These are phyloP conservation scores for Rhagologus leucostigma DNA, from an alignment of 2,113 vertebrate genomes.

Conservation along the genomic window DNA sequence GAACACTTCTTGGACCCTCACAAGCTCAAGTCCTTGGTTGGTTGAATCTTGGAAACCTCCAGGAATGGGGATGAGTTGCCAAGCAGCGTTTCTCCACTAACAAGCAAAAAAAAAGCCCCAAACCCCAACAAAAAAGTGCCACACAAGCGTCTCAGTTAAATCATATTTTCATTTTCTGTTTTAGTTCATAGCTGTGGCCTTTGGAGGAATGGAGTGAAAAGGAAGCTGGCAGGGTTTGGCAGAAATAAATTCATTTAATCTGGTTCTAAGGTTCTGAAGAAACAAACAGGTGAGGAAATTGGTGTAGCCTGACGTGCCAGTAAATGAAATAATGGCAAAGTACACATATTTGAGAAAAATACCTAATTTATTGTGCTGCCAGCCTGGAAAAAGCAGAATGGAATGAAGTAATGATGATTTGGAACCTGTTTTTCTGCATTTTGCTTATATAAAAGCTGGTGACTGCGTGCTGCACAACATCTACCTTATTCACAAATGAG, in stretches of 20 bases:
- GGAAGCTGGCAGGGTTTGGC: background rate
- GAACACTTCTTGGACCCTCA: background rate
- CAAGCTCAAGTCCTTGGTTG: background rate
- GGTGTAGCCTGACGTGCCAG: background rate
- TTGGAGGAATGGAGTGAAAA: background rate
- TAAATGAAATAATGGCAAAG: background rate
- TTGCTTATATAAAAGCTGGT: background rate
- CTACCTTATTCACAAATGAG: background rate
- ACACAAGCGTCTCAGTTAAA: background rate
- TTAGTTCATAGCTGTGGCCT: background rate
- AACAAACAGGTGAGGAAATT: background rate
- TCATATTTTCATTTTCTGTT: background rate
- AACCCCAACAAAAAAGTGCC: background rate
- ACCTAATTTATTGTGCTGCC: background rate
- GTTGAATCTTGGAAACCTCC: background rate
- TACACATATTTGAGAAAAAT: background rate
- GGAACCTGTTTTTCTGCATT: background rate
- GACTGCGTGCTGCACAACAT: background rate
- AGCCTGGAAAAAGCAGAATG: background rate
- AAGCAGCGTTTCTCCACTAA: background rate
- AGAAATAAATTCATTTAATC: background rate
- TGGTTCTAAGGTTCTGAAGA: background rate
- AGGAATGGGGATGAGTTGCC: background rate
- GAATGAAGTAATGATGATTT: background rate
- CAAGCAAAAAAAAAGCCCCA: accelerated